phyloP scores from a whole-genome alignment of 2,888 invertebrate genomes.

The Parthenolecanium corni region DNA sequence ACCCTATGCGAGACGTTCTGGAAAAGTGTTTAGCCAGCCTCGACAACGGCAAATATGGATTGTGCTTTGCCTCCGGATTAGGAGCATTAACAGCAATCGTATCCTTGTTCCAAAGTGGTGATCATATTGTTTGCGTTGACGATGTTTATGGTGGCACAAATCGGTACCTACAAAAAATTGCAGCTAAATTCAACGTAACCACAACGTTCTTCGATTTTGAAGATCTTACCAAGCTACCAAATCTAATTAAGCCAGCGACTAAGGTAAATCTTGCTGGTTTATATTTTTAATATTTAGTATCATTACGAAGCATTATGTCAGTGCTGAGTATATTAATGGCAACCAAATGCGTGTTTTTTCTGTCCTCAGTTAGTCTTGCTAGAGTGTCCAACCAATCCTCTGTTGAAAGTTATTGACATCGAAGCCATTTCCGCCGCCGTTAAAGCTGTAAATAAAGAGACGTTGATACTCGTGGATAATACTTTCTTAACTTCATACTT shows the following conservation, averaged over 20 bases:
- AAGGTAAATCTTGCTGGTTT: conserved; percentile 48
- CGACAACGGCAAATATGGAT: conserved; percentile 75
- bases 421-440: conserved; percentile 53
- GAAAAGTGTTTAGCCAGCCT: conserved; percentile 81
- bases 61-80: conserved; percentile 80
- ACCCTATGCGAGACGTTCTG: conserved; percentile 79
- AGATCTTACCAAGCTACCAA: conserved; percentile 50
- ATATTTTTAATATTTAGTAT: too few species aligned
- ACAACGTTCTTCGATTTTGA: conserved; percentile 68
- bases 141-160: conserved; percentile 94
- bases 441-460: conserved; percentile 41
- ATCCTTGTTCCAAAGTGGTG: conserved; percentile 66
- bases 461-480: conserved; percentile 78
- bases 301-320: too few species aligned
- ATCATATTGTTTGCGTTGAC: conserved; percentile 80
- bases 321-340: too few species aligned
- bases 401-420: conserved; percentile 81
- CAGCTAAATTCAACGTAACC: conserved; percentile 56
- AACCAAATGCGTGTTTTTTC: too few species aligned
- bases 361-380: conserved; percentile 69
- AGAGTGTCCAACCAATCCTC: conserved; percentile 93
- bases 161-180: conserved; percentile 54
- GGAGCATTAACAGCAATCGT: conserved; percentile 69
- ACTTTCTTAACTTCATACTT: conserved; percentile 86
- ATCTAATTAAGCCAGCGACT: conserved; percentile 66